Percentiles rank a stretch among this genome's conserved stretches.
Evolutionary conservation across 2,797 vertebrate species (phyloP).

Genomic region (Acomys russatus): DNA sequence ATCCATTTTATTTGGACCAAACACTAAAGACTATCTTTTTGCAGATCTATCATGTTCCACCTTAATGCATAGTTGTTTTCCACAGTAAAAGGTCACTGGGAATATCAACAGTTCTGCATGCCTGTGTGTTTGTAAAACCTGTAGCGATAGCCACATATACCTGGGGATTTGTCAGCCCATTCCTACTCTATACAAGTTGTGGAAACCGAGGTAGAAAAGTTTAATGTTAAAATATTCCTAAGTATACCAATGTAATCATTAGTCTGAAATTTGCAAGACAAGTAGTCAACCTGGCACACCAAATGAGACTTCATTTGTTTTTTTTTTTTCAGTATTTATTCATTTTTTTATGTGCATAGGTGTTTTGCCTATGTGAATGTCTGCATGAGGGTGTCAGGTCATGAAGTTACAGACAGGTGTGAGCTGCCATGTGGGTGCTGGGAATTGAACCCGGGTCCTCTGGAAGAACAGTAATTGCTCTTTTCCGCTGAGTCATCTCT

Average conservation of each 20-base stretch:
- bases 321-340: no score
- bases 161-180: background rate
- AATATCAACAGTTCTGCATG: background rate
- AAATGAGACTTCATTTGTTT: background rate
- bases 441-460: no score
- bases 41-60: background rate
- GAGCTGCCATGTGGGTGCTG: no score
- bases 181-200: background rate
- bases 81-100: background rate
- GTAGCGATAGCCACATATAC: background rate
- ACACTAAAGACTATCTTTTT: background rate
- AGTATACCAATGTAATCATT: conserved; percentile 1
- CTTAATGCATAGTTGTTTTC: background rate
- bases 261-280: background rate
- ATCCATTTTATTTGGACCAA: background rate
- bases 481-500: no score
- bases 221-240: conserved; percentile 47
- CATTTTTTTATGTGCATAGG: no score
- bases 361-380: no score
- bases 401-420: no score
- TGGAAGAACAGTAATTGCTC: no score
- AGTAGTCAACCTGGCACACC: background rate
- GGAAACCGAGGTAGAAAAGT: conserved; percentile 30
- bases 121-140: background rate
- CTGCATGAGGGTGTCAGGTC: no score